Base-by-base conservation (phyloP, 2,888 invertebrate species). In the Dascillus cervinus region DNA sequence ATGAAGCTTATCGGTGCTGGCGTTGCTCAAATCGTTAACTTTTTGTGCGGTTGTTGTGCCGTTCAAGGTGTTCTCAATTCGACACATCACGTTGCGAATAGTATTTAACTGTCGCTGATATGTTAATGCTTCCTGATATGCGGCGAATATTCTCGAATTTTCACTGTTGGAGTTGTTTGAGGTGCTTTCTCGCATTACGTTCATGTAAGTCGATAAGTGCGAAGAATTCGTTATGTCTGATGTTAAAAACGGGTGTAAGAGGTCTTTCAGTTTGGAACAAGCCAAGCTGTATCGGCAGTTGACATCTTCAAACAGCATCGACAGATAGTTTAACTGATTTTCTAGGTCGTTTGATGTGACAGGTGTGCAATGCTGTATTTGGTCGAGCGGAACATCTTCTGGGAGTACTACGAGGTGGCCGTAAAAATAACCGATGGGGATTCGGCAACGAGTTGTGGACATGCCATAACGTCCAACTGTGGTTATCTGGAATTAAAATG, bases 371-470 rank as follows among this genome's bases (percentile, higher is more conserved):
- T 48, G 54, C 17, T 57, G 44, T 19, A 62, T 58, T 3, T 66
- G 55, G 28, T 69, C 68, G 2, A 56, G 55, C 11, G 68, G 66
- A 39, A 69, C 59, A 53, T 71, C 70, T 32, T 70, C 70, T 1
- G 70, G 69, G 26, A 90, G 69, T 34, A 87, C 76, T 2, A 86
- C 79, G 21, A 88, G 77, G 61, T 92, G 91, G 0, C 94, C 94
- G 59, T 88, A 94, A 65, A 92, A 94, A 64, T 83, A 82, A n/a
- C 92, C 94, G 19, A 92, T 69, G 0, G 92, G 90, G 41, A 94
- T 89, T 66, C 86, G 82, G 53, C 90, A 90, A 47, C 88, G 79
- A 32, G 88, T 85, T 0, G 89, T 83, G 12, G 88, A 83, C 84
- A 90, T 89, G 24, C 91, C 91, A 56, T 90, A 90, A 6, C 90